phyloP scores from a whole-genome alignment of 2,888 invertebrate species.

The Polymixis flavicincta region DNA sequence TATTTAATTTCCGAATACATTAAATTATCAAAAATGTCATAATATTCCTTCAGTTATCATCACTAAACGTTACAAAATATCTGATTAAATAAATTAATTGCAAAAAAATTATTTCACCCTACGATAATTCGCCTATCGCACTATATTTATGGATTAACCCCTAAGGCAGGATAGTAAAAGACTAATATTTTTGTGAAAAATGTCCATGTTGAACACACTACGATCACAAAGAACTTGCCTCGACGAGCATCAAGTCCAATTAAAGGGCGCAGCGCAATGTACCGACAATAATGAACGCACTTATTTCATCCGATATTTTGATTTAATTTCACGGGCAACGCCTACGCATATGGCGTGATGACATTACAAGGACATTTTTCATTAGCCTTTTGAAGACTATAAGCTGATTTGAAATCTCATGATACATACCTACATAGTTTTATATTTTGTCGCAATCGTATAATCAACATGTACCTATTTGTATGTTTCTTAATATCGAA shows the following conservation, averaged over 20 bases:
- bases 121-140: too few species aligned
- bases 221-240: conserved; percentile 32
- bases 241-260: conserved; percentile 38
- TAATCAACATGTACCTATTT: too few species aligned
- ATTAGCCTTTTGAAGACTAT: background rate
- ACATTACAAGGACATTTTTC: background rate
- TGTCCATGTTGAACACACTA: conserved; percentile 1
- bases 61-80: too few species aligned
- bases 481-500: background rate
- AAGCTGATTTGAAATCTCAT: too few species aligned
- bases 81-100: too few species aligned
- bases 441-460: too few species aligned
- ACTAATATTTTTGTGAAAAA: background rate
- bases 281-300: conserved; percentile 60
- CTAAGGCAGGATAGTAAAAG: background rate
- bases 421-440: too few species aligned
- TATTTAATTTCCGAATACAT: too few species aligned
- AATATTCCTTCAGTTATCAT: too few species aligned
- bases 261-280: conserved; percentile 55
- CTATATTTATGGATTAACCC: too few species aligned
- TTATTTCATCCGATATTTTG: conserved; percentile 61
- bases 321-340: conserved; percentile 65
- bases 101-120: too few species aligned
- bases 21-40: too few species aligned
- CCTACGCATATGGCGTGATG: conserved; percentile 64